A percentile compares a stretch with the other conserved stretches of the same genome.
These are phyloP conservation scores for Boulengeromyrus knoepffleri DNA, from an alignment of 2,113 vertebrate species.

Conservation along the genomic window DNA sequence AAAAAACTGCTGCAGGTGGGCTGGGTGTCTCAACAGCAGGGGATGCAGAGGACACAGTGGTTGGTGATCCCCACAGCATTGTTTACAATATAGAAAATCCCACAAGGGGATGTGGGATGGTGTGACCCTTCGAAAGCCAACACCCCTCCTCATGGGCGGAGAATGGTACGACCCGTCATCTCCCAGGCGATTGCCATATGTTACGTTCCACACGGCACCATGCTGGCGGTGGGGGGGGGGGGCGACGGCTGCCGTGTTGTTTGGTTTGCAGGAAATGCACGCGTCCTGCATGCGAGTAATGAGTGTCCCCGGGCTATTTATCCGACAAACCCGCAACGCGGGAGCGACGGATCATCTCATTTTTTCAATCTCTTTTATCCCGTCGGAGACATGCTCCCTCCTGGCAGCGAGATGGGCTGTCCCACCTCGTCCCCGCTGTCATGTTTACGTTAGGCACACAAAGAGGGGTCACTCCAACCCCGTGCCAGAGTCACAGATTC, in stretches of 20 bases:
- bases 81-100: background rate
- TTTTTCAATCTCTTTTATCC: background rate
- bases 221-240: background rate
- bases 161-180: constrained; percentile 5
- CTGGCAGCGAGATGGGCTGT: background rate
- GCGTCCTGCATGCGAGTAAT: constrained; percentile 11
- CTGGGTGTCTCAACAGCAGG: background rate
- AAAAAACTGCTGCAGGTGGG: background rate
- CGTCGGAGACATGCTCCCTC: constrained; percentile 18
- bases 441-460: background rate
- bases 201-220: constrained; percentile 7
- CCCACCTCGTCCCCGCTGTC: background rate
- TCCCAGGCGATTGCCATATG: constrained; percentile 30
- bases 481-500: background rate
- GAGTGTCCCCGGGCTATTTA: constrained; percentile 5
- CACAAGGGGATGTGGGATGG: background rate
- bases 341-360: constrained; percentile 19
- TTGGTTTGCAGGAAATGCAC: constrained; percentile 17
- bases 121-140: background rate
- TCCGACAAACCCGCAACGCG: background rate
- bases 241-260: constrained; percentile 8
- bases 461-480: constrained; percentile 21
- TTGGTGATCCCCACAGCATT: background rate
- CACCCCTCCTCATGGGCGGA: background rate
- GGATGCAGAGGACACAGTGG: background rate